Evolutionary conservation across 2,113 vertebrate genomes (phyloP).

Genomic region (Pseudopipra pipra): DNA sequence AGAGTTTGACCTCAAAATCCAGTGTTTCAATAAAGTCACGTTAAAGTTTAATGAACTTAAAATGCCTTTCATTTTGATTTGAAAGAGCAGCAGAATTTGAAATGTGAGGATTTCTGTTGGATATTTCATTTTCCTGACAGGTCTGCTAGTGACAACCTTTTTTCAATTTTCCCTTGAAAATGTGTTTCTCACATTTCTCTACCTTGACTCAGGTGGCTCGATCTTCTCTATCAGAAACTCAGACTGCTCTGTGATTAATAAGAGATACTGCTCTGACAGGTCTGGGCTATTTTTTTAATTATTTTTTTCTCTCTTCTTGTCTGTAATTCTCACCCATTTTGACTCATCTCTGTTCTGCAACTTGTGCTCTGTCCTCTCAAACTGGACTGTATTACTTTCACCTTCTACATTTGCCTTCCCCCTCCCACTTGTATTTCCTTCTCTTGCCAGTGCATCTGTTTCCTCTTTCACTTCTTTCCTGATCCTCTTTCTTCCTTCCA

Average conservation of each 20-base stretch:
- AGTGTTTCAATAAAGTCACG: neutral
- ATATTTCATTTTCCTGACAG: neutral
- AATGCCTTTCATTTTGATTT: neutral
- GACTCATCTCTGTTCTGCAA: neutral
- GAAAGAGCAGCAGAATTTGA: neutral
- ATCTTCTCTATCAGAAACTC: neutral
- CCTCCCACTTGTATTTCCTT: neutral
- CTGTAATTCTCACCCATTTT: neutral
- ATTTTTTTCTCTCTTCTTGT: neutral
- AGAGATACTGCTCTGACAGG: neutral
- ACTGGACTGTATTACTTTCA: neutral
- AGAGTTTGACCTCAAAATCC: slow-evolving; percentile 10
- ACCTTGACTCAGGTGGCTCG: neutral
- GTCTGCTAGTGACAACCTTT: neutral
- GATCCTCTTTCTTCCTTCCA: neutral
- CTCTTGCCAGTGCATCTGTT: slow-evolving; percentile 28
- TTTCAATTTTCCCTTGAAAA: neutral
- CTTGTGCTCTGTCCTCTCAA: neutral
- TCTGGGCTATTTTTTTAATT: neutral
- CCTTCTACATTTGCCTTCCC: neutral
- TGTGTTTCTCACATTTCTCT: neutral
- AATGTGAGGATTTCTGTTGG: neutral
- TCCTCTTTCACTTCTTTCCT: slow-evolving; percentile 36
- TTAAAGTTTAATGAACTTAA: slow-evolving; percentile 12
- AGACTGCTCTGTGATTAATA: neutral